Base-by-base conservation (phyloP, 2,797 vertebrate species). In the Malurus leucopterus region DNA sequence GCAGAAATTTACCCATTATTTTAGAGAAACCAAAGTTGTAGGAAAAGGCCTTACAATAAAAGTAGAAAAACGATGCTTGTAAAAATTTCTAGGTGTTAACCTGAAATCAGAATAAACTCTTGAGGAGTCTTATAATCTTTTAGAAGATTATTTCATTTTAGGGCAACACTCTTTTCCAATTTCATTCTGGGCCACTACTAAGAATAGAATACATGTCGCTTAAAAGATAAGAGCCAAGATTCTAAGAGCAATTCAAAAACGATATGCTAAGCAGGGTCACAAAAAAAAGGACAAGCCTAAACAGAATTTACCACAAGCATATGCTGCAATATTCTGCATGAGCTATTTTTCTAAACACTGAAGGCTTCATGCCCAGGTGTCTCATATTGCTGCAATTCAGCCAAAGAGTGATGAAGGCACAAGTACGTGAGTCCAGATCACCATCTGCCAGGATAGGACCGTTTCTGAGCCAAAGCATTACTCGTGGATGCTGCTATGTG, bases 381-480 rank as follows among this genome's bases (percentile, higher is more conserved):
- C 91, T 95, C 91, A 86, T 58, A 73, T 76, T 94, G 87, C 91
- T 86, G 72, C 20, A 89, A 72, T 22, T 23, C 78, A 82, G 92
- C 84, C 94, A 95, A 93, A 78, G 55, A 84, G 75, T 65, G 87
- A 93, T 88, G 89, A 94, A 94, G 89, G 84, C 86, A 84, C 84
- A 73, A 91, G 75, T 54, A 81, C 47, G 2, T 6, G 32, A 86
- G 53, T 75, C 75, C 91, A 95, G 75, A 75, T 79, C 84, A 47
- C 51, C 77, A 84, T 79, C 78, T 57, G 89, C 91, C 89, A 90
- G 89, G 61, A 92, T 1, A 90, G 53, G 61, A 55, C 53, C 27
- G 51, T 20, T 86, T 41, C 64, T 70, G 40, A 90, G 92, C 87
- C 84, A 94, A 90, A 67, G 51, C 53, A 92, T 93, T 93, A 94